A percentile compares a stretch with the other conserved stretches of the same genome.
These are phyloP conservation scores for Euschistus heros DNA, from an alignment of 1,140 invertebrate genomes.

Conservation along the genomic window DNA sequence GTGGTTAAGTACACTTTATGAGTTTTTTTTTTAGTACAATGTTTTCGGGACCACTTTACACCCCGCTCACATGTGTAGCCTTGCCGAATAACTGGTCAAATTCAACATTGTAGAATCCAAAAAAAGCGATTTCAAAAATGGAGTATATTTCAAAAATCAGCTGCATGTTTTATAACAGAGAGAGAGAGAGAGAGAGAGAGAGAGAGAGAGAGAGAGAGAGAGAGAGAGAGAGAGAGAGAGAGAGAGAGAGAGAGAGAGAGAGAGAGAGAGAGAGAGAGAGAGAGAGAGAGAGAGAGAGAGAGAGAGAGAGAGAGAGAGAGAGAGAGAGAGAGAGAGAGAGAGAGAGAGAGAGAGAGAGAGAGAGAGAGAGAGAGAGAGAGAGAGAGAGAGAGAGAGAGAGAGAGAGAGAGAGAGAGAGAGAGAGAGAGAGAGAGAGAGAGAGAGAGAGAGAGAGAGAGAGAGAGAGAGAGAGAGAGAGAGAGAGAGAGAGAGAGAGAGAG, in stretches of 20 bases:
- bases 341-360: slow-evolving; percentile 14
- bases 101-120: too few relatives aligned
- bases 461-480: slow-evolving; percentile 22
- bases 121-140: too few relatives aligned
- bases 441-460: slow-evolving; percentile 14
- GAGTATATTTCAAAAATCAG: too few relatives aligned
- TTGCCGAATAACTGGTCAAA: too few relatives aligned
- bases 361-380: slow-evolving; percentile 14
- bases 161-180: too few relatives aligned
- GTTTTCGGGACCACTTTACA: too few relatives aligned
- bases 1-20: too few relatives aligned
- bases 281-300: slow-evolving; percentile 21
- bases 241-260: slow-evolving; percentile 21
- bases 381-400: slow-evolving; percentile 10
- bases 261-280: slow-evolving; percentile 21
- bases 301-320: slow-evolving; percentile 10
- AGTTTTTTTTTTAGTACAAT: too few relatives aligned
- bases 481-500: slow-evolving; percentile 13
- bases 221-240: slow-evolving; percentile 17
- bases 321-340: slow-evolving; percentile 12
- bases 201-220: background rate
- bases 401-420: slow-evolving; percentile 18
- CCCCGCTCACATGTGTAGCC: too few relatives aligned
- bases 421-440: slow-evolving; percentile 11
- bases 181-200: background rate